phyloP scores from a whole-genome alignment of 1,140 invertebrate genomes.

The Octopus bimaculoides region DNA sequence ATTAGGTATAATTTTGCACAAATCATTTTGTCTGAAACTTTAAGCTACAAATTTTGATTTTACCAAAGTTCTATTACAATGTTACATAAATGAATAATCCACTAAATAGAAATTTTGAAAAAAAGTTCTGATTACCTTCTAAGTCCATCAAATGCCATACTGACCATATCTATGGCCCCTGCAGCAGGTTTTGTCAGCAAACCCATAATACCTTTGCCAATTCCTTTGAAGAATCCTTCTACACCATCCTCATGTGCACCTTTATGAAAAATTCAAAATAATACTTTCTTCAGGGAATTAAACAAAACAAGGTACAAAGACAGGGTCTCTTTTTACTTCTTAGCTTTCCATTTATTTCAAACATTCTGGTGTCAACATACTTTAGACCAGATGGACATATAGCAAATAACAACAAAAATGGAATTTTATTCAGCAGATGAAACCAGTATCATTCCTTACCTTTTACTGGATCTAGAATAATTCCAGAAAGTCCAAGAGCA shows the following conservation, averaged over 20 bases:
- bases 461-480: conserved; percentile 68
- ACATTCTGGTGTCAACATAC: neutral
- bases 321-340: neutral
- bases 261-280: conserved; percentile 38
- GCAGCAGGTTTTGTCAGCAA: conserved; percentile 65
- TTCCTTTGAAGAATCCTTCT: conserved; percentile 68
- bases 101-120: too few relatives aligned
- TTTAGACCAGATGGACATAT: neutral
- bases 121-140: conserved; percentile 59
- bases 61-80: too few relatives aligned
- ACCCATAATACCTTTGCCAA: conserved; percentile 66
- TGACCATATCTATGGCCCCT: conserved; percentile 64
- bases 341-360: neutral
- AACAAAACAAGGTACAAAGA: neutral
- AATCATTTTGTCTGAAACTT: too few relatives aligned
- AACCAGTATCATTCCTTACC: conserved; percentile 56
- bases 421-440: too few relatives aligned
- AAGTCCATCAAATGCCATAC: conserved; percentile 69
- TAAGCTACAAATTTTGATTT: too few relatives aligned
- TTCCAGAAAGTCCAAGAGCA: conserved; percentile 67
- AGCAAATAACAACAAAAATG: neutral
- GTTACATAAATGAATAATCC: too few relatives aligned
- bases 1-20: too few relatives aligned
- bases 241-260: conserved; percentile 68
- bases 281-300: neutral